Base-by-base conservation (phyloP, 1,140 invertebrate genomes). In the Euwallacea fornicatus region DNA sequence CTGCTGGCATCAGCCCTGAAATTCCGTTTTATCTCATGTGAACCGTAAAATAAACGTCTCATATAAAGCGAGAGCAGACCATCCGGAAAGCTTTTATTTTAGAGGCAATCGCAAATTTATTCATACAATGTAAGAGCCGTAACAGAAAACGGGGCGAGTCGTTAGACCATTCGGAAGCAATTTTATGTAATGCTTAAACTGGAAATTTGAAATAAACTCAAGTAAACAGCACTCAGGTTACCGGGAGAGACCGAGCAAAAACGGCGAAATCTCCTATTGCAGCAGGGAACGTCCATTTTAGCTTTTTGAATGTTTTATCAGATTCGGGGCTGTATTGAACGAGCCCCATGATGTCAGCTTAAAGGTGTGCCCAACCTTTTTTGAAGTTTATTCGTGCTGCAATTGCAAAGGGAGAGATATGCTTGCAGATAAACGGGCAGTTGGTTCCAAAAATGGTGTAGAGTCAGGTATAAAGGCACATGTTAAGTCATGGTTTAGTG, bases 1-100 rank as follows among this genome's bases (percentile, higher is more conserved):
- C 86, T 76, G 50, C 73, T 76, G 46, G 88, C 70, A 44, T 67
- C 68, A 83, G 81, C n/a, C 74, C 82, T 77, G 76, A 16, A 56
- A 56, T 11, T 50, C 9, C 13, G 46, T 50, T 50, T 50, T 50
- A 13, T 50, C 9, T 50, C 13, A 11, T 50, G 46, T 50, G 13
- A 50, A 50, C 21, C 21, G 13, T 50, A 50, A 50, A 50, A 50
- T 50, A 50, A 50, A 50, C 13, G 46, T 50, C 9, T 13, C 9
- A 50, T 50, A 50, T 13, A 50, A 33, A 33, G 21, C 21, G 21
- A 33, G 21, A 33, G 21, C 21, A 33, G 21, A 33, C 21, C 21
- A 33, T 33, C 21, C 21, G 21, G 21, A 33, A 33, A 33, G 21
- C 21, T 50, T 50, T 56, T 56, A 56, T 56, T 56, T 16, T 56